Evolutionary conservation across 1,140 invertebrate species (phyloP).

Genomic region (Lamellibrachia luymesi): DNA sequence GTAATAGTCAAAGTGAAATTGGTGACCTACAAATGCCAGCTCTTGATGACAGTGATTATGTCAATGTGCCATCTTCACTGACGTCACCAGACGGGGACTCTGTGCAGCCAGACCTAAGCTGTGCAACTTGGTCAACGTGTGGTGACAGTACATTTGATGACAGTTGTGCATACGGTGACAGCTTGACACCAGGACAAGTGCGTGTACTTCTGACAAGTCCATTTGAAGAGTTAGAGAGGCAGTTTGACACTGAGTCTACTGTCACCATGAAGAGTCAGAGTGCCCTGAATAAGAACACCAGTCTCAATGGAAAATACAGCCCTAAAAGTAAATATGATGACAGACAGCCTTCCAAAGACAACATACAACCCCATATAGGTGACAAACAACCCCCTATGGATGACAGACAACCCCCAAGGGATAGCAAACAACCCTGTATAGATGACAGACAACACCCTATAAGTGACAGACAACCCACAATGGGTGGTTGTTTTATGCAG

Average conservation of each 20-base stretch:
- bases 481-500: background rate
- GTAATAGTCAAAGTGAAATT: background rate
- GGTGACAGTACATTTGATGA: background rate
- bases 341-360: too few species aligned
- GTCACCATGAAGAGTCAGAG: background rate
- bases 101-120: background rate
- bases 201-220: background rate
- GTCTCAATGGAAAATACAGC: background rate
- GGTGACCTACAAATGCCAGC: background rate
- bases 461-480: too few species aligned
- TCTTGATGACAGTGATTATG: background rate
- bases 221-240: slow-evolving; percentile 9
- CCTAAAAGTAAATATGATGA: background rate
- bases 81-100: background rate
- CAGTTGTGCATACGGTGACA: background rate
- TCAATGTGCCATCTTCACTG: background rate
- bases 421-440: too few species aligned
- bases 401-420: too few species aligned
- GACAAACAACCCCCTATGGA: too few species aligned
- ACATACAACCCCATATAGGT: background rate
- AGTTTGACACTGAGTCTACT: background rate
- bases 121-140: background rate
- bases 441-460: too few species aligned
- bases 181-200: background rate
- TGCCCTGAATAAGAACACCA: background rate